These are phyloP conservation scores for Amphipoea lucens DNA, from an alignment of 2,888 invertebrate genomes.

Conservation along the genomic window DNA sequence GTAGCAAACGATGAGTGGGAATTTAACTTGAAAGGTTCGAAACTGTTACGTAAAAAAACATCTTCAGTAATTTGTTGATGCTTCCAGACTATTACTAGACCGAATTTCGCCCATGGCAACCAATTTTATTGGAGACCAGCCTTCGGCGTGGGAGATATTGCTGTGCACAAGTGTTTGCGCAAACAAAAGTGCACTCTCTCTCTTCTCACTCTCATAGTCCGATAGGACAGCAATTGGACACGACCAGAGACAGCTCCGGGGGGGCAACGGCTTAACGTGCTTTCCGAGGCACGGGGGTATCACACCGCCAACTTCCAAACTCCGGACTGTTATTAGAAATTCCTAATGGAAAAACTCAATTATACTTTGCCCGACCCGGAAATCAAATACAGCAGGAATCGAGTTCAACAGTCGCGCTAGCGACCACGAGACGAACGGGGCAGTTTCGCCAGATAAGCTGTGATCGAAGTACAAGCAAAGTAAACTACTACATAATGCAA, in stretches of 20 bases:
- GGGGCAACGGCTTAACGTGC: background rate
- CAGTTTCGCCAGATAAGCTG: background rate
- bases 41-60: background rate
- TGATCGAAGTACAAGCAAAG: constrained; percentile 20
- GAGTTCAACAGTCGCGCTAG: background rate
- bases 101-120: background rate
- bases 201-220: background rate
- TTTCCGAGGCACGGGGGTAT: background rate
- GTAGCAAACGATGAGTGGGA: background rate
- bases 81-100: too few species aligned
- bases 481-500: constrained; percentile 47
- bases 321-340: background rate
- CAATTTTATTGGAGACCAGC: background rate
- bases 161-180: background rate
- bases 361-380: background rate
- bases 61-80: background rate
- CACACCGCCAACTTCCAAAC: background rate
- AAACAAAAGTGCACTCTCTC: background rate
- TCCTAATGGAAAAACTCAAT: background rate
- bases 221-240: background rate
- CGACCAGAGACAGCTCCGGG: background rate
- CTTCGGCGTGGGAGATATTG: background rate
- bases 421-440: background rate
- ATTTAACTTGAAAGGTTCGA: background rate
- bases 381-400: background rate